These are phyloP conservation scores for Dreissena rostriformis DNA, from an alignment of 1,140 invertebrate genomes.

Conservation along the genomic window DNA sequence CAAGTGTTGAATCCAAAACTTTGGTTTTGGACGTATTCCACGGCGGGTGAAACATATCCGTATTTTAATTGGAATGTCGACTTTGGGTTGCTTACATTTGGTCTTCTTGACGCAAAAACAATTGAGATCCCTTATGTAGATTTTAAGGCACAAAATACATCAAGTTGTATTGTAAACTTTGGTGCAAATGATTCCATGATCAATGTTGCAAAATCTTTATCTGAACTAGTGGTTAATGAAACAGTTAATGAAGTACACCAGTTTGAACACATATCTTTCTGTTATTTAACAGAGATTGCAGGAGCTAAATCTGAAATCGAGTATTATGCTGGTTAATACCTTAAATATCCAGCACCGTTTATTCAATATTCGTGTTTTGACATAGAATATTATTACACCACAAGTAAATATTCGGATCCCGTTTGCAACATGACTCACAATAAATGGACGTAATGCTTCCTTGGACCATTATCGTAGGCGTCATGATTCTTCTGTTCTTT, in stretches of 20 bases:
- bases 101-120: slow-evolving; percentile 23
- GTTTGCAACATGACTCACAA: neutral
- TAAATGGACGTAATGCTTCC: slow-evolving; percentile 16
- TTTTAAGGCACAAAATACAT: neutral
- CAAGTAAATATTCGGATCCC: neutral
- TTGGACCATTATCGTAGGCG: slow-evolving; percentile 27
- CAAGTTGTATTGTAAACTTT: neutral
- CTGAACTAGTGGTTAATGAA: neutral
- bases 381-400: neutral
- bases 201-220: neutral
- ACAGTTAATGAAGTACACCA: neutral
- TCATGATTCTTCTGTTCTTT: slow-evolving; percentile 37
- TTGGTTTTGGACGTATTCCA: slow-evolving; percentile 34
- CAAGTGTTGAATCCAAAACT: slow-evolving; percentile 5
- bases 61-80: slow-evolving; percentile 33
- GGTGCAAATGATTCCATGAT: neutral
- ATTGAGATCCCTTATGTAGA: neutral
- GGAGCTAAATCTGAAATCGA: neutral
- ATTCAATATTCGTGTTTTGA: slow-evolving; percentile 20
- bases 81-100: slow-evolving; percentile 27
- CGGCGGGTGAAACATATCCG: slow-evolving; percentile 9
- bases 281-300: slow-evolving; percentile 13
- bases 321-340: slow-evolving; percentile 26
- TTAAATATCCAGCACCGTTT: slow-evolving; percentile 11
- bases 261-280: slow-evolving; percentile 26